Conservation (phyloP, 2,113 vertebrate species). For the Tonatia bakeri region DNA sequence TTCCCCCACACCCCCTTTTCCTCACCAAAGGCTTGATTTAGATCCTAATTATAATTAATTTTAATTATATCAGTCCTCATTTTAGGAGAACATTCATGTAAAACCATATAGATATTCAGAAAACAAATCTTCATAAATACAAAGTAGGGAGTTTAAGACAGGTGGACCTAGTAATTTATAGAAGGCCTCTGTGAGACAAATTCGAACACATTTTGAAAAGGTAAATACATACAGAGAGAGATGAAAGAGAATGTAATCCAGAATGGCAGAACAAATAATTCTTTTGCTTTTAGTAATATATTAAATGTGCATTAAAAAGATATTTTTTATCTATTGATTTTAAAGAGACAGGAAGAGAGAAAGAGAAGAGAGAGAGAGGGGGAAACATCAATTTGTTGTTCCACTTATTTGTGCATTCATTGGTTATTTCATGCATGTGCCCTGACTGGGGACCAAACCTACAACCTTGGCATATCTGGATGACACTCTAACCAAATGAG, state of each 20-base stretch:
- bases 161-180: background rate
- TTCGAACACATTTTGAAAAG: background rate
- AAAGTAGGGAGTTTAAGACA: background rate
- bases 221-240: background rate
- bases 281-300: background rate
- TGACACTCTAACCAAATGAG: background rate
- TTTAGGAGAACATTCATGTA: constrained; percentile 23
- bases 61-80: background rate
- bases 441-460: too few species aligned
- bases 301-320: background rate
- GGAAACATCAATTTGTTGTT: background rate
- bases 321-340: too few species aligned
- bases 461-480: background rate
- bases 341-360: background rate
- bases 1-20: background rate
- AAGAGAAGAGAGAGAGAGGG: too few species aligned
- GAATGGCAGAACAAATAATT: background rate
- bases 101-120: background rate
- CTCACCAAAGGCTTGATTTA: background rate
- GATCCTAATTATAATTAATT: constrained; percentile 2
- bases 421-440: too few species aligned
- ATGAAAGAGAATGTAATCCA: background rate
- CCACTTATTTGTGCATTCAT: too few species aligned
- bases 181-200: background rate
- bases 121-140: background rate